phyloP scores from a whole-genome alignment of 2,888 invertebrate genomes.

The Rhagonycha fulva region DNA sequence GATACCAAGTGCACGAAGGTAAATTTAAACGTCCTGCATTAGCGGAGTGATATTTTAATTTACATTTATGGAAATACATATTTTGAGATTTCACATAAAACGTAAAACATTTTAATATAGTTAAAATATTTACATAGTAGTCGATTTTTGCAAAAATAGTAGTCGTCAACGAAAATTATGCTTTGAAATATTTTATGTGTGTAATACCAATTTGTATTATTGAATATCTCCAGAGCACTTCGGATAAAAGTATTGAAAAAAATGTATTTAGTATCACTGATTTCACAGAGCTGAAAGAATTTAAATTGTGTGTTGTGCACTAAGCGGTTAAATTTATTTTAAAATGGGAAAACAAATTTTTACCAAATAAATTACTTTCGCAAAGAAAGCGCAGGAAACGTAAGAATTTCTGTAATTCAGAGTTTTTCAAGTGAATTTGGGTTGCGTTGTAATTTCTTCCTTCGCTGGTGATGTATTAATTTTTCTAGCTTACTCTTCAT shows the following conservation, averaged over 20 bases:
- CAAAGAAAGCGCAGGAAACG: not conserved
- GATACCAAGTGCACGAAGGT: constrained; percentile 13
- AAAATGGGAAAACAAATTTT: not conserved
- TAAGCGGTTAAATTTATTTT: not conserved
- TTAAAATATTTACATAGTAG: no score
- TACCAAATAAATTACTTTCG: not conserved
- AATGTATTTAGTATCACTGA: not conserved
- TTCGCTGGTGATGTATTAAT: constrained; percentile 24
- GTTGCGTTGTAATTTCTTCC: constrained; percentile 21
- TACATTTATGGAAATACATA: constrained; percentile 19
- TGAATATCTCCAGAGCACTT: not conserved
- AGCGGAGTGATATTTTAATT: constrained; percentile 22
- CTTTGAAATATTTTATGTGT: not conserved
- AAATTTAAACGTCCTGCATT: constrained; percentile 23
- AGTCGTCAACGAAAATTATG: not conserved
- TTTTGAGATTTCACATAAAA: not conserved
- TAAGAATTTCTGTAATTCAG: constrained; percentile 5
- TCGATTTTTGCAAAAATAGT: not conserved
- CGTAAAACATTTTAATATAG: not conserved
- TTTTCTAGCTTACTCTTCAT: constrained; percentile 14
- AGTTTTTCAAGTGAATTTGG: constrained; percentile 21
- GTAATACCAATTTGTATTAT: not conserved
- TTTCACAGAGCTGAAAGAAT: not conserved
- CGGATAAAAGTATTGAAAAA: not conserved
- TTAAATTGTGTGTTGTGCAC: not conserved